These are phyloP conservation scores for Alosa alosa DNA, from an alignment of 2,113 vertebrate genomes.

Conservation along the genomic window DNA sequence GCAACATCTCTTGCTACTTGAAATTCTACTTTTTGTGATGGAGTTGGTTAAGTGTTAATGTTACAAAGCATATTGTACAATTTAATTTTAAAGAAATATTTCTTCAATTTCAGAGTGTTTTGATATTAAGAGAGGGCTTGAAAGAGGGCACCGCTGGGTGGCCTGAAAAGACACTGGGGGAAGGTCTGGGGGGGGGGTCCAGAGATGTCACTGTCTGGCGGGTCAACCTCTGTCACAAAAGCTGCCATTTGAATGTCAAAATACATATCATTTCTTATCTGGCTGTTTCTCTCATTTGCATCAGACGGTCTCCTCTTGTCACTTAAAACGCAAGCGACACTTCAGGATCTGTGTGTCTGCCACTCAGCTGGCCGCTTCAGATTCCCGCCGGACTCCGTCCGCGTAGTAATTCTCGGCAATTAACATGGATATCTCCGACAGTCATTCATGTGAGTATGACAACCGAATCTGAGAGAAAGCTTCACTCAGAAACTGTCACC, in stretches of 20 bases:
- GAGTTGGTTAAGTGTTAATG: not conserved
- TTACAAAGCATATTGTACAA: not conserved
- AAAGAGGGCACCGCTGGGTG: not conserved
- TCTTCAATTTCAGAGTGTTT: not conserved
- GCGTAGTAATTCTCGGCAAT: constrained; percentile 47
- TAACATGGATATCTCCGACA: constrained; percentile 35
- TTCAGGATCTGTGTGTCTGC: constrained; percentile 14
- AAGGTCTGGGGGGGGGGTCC: constrained; percentile 33
- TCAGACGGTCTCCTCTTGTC: constrained; percentile 41
- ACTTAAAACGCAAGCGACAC: constrained; percentile 17
- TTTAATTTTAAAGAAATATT: not conserved
- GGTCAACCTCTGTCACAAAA: constrained; percentile 43
- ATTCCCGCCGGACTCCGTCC: constrained; percentile 26
- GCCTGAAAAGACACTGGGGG: not conserved
- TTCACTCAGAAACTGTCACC: constrained; percentile 24
- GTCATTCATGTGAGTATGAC: constrained; percentile 42
- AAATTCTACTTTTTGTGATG: not conserved
- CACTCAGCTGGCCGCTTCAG: constrained; percentile 30
- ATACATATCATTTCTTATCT: constrained; percentile 32
- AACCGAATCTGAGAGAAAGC: constrained; percentile 29
- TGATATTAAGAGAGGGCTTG: not conserved
- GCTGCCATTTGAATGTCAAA: constrained; percentile 53
- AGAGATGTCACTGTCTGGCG: constrained; percentile 44
- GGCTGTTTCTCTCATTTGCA: constrained; percentile 35
- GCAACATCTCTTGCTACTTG: not conserved